These are phyloP conservation scores for Oasisia sp. DNA, from an alignment of 2,888 invertebrate genomes.

Conservation along the genomic window DNA sequence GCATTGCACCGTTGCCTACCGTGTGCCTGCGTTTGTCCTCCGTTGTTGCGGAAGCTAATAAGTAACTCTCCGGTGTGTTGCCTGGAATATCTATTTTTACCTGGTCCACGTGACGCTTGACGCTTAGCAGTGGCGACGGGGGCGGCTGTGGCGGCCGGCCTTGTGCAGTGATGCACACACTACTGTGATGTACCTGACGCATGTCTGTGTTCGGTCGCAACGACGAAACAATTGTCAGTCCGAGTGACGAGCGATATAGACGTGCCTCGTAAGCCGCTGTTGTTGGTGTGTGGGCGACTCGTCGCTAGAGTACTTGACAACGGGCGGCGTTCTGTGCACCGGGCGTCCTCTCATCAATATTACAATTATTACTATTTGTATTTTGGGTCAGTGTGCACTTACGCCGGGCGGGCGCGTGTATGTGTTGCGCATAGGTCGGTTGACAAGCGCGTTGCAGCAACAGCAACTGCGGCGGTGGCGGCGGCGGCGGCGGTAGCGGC, in stretches of 20 bases:
- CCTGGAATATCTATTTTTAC: conserved; percentile 9
- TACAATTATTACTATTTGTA: conserved; percentile 17
- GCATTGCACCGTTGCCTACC: not conserved
- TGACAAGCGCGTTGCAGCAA: conserved; percentile 17
- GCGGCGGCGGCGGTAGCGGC: not conserved
- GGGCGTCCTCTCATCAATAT: not conserved
- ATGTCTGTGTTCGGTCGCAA: not conserved
- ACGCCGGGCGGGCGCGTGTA: not conserved
- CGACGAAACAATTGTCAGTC: not conserved
- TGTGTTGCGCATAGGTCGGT: conserved; percentile 5
- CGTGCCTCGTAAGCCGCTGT: not conserved
- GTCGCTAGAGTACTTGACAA: not conserved
- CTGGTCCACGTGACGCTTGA: not conserved
- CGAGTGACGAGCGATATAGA: not conserved
- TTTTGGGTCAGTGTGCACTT: not conserved
- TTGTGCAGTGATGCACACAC: conserved; percentile 13
- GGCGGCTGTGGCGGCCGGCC: not conserved
- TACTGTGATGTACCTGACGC: conserved; percentile 1
- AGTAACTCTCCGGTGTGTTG: not conserved
- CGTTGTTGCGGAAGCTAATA: conserved; percentile 6
- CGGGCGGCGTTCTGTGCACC: not conserved
- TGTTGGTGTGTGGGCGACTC: not conserved
- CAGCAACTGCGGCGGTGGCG: not conserved
- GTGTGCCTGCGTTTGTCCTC: not conserved
- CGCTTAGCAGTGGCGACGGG: not conserved